Base-by-base conservation (phyloP, 1,140 invertebrate species). In the Colletes latitarsis region DNA sequence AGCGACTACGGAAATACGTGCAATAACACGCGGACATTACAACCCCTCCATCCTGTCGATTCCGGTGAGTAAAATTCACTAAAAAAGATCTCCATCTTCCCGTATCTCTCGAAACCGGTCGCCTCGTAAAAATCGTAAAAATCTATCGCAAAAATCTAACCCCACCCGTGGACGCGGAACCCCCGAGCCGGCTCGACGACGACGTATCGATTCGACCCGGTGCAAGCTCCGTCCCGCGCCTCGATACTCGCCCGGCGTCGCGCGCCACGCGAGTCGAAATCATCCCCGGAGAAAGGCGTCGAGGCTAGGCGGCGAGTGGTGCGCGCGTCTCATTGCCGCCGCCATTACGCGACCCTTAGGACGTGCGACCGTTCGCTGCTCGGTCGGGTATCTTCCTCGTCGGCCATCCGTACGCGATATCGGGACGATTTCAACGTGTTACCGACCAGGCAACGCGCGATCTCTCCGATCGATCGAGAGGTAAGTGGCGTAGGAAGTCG, bases 131-230 rank as follows among this genome's bases (percentile, higher is more conserved):
- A 30, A 30, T 30, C 30, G 2, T 30, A 30, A 30, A 30, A 30
- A 30, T 30, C 30, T 30, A 30, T 30, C 30, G 30, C 2, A 30
- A 30, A 30, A 30, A 30, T 30, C 3, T 19, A 19, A 41, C 6
- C 14, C 9, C 46, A n/a, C 43, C 12, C 15, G 15, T 21, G 39
- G 15, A 49, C 52, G 43, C 58, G 43, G 60, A 60, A n/a, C 41
- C 14, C 17, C 39, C 30, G 46, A 77, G 81, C 80, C 80, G 71
- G 70, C 66, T 53, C 52, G 62, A 49, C 67, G 19, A 14, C 70
- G 76, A 58, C 74, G 49, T 86, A 86, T 86, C 78, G 84, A 86
- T 86, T 86, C 63, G 85, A 82, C 58, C 69, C 63, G 73, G 73
- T 53, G 53, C 30, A 30, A 30, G 30, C 30, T 30, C 30, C 30